Evolutionary conservation across 1,140 invertebrate species (phyloP).

Genomic region (Pseudoatta argentina): DNA sequence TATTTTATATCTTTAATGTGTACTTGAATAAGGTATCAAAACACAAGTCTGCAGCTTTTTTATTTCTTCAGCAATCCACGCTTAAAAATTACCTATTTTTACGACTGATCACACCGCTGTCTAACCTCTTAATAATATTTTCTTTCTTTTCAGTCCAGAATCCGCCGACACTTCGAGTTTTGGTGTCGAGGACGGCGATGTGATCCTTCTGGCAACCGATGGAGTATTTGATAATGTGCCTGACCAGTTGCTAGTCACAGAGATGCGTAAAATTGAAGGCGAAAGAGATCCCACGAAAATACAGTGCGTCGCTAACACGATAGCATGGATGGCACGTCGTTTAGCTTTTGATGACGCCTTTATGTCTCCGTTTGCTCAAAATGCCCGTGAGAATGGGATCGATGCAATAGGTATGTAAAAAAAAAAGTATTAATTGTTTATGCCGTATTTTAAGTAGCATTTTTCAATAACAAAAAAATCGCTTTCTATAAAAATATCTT

Average conservation of each 20-base stretch:
- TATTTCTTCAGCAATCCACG: too few species aligned
- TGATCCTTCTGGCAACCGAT: constrained; percentile 98
- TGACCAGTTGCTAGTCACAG: constrained; percentile 94
- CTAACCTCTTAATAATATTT: neutral
- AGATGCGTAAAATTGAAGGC: constrained; percentile 91
- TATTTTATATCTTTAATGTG: too few species aligned
- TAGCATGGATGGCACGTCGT: constrained; percentile 97
- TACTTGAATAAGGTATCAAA: too few species aligned
- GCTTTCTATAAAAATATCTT: neutral
- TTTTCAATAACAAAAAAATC: neutral
- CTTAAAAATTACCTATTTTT: too few species aligned
- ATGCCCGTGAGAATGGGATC: constrained; percentile 96
- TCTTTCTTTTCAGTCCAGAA: constrained; percentile 90
- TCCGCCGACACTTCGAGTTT: constrained; percentile 96
- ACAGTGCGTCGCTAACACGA: constrained; percentile 96
- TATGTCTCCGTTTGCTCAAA: constrained; percentile 97
- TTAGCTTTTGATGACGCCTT: constrained; percentile 97
- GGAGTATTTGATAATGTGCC: constrained; percentile 99
- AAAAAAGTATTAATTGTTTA: neutral
- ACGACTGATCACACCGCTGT: too few species aligned
- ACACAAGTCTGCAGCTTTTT: too few species aligned
- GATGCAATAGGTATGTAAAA: constrained; percentile 93
- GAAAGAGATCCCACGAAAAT: constrained; percentile 91
- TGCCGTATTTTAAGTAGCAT: neutral
- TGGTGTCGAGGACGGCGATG: constrained; percentile 96